Percentiles rank a stretch among this genome's conserved stretches.
Conservation (phyloP, 2,113 vertebrate genomes). For the Gnathonemus echidnorhynchus region DNA sequence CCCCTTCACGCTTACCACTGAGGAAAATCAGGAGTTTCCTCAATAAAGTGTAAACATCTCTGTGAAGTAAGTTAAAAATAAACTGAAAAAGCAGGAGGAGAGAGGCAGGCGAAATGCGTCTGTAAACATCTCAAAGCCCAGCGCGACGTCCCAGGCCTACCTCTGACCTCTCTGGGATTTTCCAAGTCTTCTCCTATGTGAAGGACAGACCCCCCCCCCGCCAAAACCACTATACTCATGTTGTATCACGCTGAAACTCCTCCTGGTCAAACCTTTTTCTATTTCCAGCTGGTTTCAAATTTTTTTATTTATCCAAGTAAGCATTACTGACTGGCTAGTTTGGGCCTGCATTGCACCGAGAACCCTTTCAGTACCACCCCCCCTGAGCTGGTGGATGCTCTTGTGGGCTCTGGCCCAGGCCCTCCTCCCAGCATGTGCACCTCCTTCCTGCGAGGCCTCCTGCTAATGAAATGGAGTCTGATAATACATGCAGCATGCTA, state of each 20-base stretch:
- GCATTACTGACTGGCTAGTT: neutral
- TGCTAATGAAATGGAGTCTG: neutral
- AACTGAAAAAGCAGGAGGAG: constrained; percentile 38
- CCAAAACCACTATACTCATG: constrained; percentile 15
- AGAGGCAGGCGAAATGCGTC: constrained; percentile 49
- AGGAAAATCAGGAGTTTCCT: constrained; percentile 29
- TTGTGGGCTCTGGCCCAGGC: constrained; percentile 14
- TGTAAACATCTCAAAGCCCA: constrained; percentile 60
- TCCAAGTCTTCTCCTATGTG: neutral
- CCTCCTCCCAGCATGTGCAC: neutral
- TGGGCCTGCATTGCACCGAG: neutral
- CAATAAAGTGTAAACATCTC: constrained; percentile 53
- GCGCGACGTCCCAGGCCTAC: constrained; percentile 30
- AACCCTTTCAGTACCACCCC: neutral
- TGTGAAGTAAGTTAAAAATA: constrained; percentile 48
- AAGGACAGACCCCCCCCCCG: neutral
- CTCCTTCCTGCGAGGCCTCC: neutral
- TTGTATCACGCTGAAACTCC: neutral
- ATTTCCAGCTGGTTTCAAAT: neutral
- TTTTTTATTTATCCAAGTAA: neutral
- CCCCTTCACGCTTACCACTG: constrained; percentile 25
- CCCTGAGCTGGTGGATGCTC: neutral
- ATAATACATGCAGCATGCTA: neutral
- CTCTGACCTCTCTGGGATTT: neutral
- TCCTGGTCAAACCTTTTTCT: neutral